Percentiles rank a stretch among this genome's conserved stretches.
Conservation (phyloP, 2,113 vertebrate species). For the Gobius niger region DNA sequence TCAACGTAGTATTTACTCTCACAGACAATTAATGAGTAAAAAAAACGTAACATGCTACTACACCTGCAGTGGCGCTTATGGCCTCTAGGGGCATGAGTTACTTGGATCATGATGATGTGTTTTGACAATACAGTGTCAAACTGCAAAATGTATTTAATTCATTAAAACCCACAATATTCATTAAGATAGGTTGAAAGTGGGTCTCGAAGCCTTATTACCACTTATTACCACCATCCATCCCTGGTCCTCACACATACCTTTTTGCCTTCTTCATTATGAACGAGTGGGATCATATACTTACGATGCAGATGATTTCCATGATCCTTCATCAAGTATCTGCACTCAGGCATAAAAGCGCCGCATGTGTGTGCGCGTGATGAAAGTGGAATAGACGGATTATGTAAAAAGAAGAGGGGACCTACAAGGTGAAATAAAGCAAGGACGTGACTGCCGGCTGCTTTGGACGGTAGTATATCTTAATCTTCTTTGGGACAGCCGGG, state of each 20-base stretch:
- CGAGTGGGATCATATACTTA: neutral
- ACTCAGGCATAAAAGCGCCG: constrained; percentile 7
- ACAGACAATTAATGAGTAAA: no score
- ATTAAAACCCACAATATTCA: no score
- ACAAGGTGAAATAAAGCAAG: constrained; percentile 45
- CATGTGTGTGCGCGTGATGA: constrained; percentile 19
- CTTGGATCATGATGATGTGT: no score
- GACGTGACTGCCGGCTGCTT: constrained; percentile 25
- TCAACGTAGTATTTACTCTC: no score
- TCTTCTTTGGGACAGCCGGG: constrained; percentile 24
- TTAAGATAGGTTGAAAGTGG: no score
- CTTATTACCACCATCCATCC: neutral
- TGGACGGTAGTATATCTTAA: constrained; percentile 43
- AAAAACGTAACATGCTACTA: no score
- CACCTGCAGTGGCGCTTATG: no score
- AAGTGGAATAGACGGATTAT: constrained; percentile 19
- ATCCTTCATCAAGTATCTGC: constrained; percentile 15
- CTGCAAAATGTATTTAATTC: no score
- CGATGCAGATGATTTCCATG: constrained; percentile 22
- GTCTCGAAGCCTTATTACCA: neutral
- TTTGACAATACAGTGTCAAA: no score
- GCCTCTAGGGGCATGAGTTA: no score
- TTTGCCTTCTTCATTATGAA: constrained; percentile 21
- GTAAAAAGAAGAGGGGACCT: neutral
- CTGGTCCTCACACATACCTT: neutral